These are phyloP conservation scores for Fistularia commersonii DNA, from an alignment of 2,797 vertebrate genomes.

Conservation along the genomic window DNA sequence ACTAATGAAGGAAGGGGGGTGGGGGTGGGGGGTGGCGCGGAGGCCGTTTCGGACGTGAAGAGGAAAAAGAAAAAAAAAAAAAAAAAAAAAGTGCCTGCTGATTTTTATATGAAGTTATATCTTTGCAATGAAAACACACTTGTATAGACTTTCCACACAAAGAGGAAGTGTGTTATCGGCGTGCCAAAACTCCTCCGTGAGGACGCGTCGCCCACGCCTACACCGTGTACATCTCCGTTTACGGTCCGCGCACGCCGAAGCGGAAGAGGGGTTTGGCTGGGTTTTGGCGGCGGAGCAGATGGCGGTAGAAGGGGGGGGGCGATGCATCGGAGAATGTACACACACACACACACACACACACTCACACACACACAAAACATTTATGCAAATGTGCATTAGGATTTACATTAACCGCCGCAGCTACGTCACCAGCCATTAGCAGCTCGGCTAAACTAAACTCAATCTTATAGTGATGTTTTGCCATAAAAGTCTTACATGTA, in stretches of 20 bases:
- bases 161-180: conserved; percentile 65
- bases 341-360: too few species aligned
- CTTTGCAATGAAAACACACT: conserved; percentile 47
- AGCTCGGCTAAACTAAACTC: too few species aligned
- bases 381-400: conserved; percentile 51
- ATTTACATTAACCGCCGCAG: conserved; percentile 54
- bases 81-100: conserved; percentile 86
- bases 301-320: too few species aligned
- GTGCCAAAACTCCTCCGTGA: conserved; percentile 78
- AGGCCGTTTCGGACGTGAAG: conserved; percentile 52
- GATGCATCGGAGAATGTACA: too few species aligned
- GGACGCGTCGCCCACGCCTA: conserved; percentile 71
- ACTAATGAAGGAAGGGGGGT: conserved; percentile 64
- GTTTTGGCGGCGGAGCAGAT: too few species aligned
- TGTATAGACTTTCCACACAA: conserved; percentile 61
- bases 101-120: conserved; percentile 74
- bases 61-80: conserved; percentile 62
- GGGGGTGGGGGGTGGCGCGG: conserved; percentile 36
- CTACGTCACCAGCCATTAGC: conserved; percentile 40
- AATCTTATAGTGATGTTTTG: conserved; percentile 72
- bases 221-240: conserved; percentile 55
- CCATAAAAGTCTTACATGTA: conserved; percentile 71
- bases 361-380: too few species aligned
- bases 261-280: too few species aligned
- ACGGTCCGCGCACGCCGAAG: too few species aligned